Percentiles rank a stretch among this genome's conserved stretches.
Evolutionary conservation across 2,113 vertebrate genomes (phyloP).

Genomic region (Bufo gargarizans): DNA sequence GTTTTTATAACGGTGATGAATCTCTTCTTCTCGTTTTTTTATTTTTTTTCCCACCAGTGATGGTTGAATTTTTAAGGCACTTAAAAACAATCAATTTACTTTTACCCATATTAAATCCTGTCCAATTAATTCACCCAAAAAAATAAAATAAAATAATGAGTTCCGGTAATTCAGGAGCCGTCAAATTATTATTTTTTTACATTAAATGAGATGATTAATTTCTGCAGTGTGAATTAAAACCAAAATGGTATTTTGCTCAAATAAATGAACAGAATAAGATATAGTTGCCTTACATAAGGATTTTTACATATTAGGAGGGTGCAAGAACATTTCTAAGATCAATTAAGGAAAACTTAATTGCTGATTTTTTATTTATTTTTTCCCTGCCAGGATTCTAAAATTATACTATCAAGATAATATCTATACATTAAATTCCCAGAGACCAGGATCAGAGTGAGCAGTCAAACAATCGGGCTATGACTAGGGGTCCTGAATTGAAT

Average conservation of each 20-base stretch:
- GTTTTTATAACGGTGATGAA: neutral
- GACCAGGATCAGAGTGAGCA: neutral
- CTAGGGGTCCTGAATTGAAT: neutral
- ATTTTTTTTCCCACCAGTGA: too few species aligned
- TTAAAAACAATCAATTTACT: slow-evolving; percentile 19
- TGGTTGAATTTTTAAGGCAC: slow-evolving; percentile 19
- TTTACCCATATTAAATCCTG: neutral
- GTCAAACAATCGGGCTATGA: neutral
- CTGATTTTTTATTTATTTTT: neutral
- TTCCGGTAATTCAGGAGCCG: neutral
- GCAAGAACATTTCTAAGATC: neutral
- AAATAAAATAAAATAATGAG: neutral
- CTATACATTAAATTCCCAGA: neutral
- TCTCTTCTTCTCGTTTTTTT: neutral
- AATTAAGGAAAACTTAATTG: neutral
- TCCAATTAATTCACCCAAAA: slow-evolving; percentile 15
- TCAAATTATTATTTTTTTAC: neutral
- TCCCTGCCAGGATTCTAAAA: neutral
- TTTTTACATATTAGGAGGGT: neutral
- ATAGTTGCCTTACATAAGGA: too few species aligned
- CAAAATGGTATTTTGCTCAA: neutral
- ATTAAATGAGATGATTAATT: neutral
- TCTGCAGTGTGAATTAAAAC: neutral
- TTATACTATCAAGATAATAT: neutral
- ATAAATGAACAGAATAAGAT: neutral